Conservation (phyloP, 1,140 invertebrate genomes). For the Melanaphis sacchari region DNA sequence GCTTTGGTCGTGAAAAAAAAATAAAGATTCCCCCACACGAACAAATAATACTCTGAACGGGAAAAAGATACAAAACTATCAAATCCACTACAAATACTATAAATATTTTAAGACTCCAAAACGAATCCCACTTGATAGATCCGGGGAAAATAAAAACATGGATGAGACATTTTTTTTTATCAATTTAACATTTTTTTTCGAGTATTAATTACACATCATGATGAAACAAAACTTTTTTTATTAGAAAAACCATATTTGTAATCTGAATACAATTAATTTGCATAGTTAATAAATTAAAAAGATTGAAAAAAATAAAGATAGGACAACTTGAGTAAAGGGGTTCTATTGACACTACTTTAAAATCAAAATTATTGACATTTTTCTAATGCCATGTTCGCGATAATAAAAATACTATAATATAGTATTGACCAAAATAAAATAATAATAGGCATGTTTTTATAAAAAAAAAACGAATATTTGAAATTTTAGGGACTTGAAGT, state of each 20-base stretch:
- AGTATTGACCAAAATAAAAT: background rate
- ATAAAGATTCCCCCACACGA: conserved; percentile 30
- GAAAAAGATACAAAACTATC: conserved; percentile 1
- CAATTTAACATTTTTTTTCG: background rate
- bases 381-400: background rate
- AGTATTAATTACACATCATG: no score
- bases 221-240: background rate
- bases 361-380: background rate
- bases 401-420: background rate
- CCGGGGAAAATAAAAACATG: background rate
- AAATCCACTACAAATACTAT: background rate
- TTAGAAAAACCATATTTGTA: background rate
- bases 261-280: no score
- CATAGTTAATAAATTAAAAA: background rate
- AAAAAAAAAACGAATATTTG: background rate
- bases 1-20: conserved; percentile 42
- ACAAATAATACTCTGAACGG: background rate
- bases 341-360: background rate
- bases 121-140: background rate
- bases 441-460: background rate
- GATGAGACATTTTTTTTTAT: background rate
- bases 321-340: no score
- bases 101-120: background rate
- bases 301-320: no score
- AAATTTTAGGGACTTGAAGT: background rate